A percentile compares a stretch with the other conserved stretches of the same genome.
phyloP scores from a whole-genome alignment of 2,113 vertebrate species.

The Tragelaphus imberbis region DNA sequence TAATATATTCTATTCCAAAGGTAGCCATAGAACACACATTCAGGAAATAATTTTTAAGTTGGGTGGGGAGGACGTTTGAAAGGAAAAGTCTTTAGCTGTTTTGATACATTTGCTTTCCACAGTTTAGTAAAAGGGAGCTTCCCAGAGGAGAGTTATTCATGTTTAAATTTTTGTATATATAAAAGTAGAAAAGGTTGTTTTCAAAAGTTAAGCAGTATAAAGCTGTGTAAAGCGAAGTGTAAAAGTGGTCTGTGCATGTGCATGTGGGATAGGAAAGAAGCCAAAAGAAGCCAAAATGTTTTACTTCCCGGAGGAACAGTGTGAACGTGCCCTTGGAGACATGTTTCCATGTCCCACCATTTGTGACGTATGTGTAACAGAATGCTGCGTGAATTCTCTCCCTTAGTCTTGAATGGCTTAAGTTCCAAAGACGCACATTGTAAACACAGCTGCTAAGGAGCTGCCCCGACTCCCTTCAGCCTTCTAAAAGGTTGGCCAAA shows the following conservation, averaged over 20 bases:
- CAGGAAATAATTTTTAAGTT: not conserved
- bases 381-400: not conserved
- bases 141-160: not conserved
- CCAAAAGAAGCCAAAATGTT: not conserved
- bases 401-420: not conserved
- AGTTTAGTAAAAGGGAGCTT: not conserved
- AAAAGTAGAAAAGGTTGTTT: not conserved
- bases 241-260: not conserved
- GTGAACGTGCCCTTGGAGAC: not conserved
- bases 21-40: not conserved
- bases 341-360: not conserved
- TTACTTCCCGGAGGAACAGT: not conserved
- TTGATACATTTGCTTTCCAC: not conserved
- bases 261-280: not conserved
- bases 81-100: not conserved
- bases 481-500: not conserved
- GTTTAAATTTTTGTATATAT: not conserved
- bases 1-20: not conserved
- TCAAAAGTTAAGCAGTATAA: not conserved
- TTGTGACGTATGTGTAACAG: not conserved
- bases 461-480: not conserved
- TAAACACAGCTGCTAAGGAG: not conserved
- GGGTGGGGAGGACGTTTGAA: not conserved
- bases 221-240: not conserved
- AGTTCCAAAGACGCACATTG: not conserved